phyloP scores from a whole-genome alignment of 2,797 vertebrate genomes.

The Hippopotamyrus pictus region DNA sequence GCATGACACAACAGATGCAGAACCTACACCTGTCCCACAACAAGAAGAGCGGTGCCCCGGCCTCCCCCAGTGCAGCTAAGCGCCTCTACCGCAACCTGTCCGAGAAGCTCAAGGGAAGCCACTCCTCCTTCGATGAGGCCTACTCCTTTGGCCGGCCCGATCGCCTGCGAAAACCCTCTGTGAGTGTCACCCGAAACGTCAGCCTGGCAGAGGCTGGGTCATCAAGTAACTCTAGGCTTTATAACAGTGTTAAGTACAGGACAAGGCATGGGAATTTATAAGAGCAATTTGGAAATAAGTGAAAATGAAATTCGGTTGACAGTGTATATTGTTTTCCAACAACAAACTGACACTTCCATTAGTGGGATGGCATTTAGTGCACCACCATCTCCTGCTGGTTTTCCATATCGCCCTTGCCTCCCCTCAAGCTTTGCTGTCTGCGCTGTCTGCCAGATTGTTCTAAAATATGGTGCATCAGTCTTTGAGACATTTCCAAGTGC shows the following conservation, averaged over 20 bases:
- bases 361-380: not conserved
- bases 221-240: not conserved
- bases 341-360: not conserved
- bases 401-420: not conserved
- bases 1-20: constrained; percentile 93
- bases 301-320: not conserved
- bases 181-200: constrained; percentile 49
- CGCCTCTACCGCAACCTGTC: constrained; percentile 91
- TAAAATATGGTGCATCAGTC: not conserved
- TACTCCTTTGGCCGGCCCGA: constrained; percentile 81
- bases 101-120: constrained; percentile 86
- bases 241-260: not conserved
- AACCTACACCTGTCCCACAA: constrained; percentile 77
- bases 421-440: not conserved
- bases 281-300: not conserved
- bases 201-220: not conserved
- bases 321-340: not conserved
- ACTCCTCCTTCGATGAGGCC: constrained; percentile 85
- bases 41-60: constrained; percentile 73
- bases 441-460: not conserved
- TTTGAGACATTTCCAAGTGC: not conserved
- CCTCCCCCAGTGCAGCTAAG: constrained; percentile 89
- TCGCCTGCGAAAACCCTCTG: constrained; percentile 81
- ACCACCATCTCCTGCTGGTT: not conserved
- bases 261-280: not conserved